Base-by-base conservation (phyloP, 2,888 invertebrate genomes). In the Eristalis pertinax region DNA sequence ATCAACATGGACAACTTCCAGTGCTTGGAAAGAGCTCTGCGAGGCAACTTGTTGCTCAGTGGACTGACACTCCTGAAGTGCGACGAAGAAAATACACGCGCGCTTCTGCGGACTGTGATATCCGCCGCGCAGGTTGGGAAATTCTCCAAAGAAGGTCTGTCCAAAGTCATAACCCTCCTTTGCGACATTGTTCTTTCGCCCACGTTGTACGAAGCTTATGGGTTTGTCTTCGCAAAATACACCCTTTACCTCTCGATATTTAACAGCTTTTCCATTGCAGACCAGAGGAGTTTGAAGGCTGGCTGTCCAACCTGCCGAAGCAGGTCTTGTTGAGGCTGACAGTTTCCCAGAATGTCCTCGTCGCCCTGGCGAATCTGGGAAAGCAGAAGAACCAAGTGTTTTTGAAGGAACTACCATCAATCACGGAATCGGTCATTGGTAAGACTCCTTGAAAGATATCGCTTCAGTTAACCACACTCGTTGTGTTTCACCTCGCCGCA, bases 361-460 rank as follows among this genome's bases (percentile, higher is more conserved):
- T 94, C 76, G 94, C 94, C 7, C 92, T 96, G 84, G 94, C 94
- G 19, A 93, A 94, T 86, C 94, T 96, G 90, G 95, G 95, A 24
- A 94, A 94, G 69, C 94, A 94, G 73, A 94, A 94, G 87, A 95
- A 94, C 90, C 83, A 77, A 19, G 91, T 92, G 13, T 95, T 96
- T 85, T 93, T 95, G 89, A 87, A 91, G 7, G 93, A 94, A 0
- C 90, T 95, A 1, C 92, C 93, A 60, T 91, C 93, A 0, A 93
- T 60, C 24, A 60, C 26, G 26, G 84, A 91, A 0, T 89, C 91
- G 15, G 94, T 96, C 58, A 91, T 96, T n/a, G 90, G 93, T 92
- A 89, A 89, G 78, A 84, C 19, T 60, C 8, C 3, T 72, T 60
- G 15, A 10, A n/a, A n/a, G 19, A 32, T 32, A 29, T n/a, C 15